phyloP scores from a whole-genome alignment of 2,797 vertebrate species.

The Alca torda region DNA sequence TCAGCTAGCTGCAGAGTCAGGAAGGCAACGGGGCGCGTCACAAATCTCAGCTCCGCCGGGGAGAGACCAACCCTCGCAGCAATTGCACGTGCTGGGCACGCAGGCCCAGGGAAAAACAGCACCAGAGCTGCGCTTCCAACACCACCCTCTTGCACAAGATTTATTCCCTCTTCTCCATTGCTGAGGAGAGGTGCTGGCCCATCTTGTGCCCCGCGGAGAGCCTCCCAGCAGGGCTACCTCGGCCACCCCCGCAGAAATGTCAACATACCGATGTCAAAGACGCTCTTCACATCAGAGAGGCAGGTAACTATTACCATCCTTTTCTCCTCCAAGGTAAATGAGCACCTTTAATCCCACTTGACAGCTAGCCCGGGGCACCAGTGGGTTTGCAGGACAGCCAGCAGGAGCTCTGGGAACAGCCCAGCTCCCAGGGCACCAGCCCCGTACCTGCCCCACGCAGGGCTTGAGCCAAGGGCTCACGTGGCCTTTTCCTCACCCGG shows the following conservation, averaged over 20 bases:
- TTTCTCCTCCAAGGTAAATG: rapidly evolving
- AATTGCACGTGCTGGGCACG: rapidly evolving
- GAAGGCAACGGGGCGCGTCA: neutral
- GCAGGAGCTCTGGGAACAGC: neutral
- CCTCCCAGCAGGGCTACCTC: neutral
- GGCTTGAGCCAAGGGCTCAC: neutral
- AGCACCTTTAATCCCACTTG: neutral
- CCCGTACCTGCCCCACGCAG: neutral
- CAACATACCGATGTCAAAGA: neutral
- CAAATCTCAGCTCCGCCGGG: rapidly evolving
- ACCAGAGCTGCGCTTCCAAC: neutral
- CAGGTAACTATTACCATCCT: neutral
- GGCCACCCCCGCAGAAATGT: neutral
- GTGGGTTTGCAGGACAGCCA: neutral
- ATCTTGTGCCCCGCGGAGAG: rapidly evolving
- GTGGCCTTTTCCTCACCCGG: rapidly evolving
- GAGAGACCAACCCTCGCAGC: neutral
- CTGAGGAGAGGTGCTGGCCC: neutral
- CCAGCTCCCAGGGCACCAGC: neutral
- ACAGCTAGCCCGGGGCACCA: neutral
- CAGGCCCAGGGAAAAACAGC: rapidly evolving
- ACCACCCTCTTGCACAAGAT: neutral
- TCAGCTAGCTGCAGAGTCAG: slow-evolving; percentile 82
- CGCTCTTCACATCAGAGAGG: neutral
- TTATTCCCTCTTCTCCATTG: neutral